Conservation (phyloP, 2,113 vertebrate genomes). For the Aegotheles bennettii region DNA sequence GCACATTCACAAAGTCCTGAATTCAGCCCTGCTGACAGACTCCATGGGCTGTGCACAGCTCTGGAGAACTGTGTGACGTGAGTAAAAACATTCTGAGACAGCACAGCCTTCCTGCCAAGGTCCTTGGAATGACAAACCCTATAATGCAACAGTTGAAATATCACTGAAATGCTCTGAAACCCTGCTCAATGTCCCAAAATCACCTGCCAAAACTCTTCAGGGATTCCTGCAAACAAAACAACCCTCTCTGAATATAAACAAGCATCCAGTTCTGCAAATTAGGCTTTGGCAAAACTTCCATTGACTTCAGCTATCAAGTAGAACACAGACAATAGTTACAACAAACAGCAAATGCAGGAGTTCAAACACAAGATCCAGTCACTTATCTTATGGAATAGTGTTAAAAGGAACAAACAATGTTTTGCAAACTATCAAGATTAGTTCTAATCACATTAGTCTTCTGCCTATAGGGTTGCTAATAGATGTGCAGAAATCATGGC, state of each 20-base stretch:
- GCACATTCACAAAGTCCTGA: background rate
- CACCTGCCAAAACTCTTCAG: background rate
- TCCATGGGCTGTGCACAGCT: background rate
- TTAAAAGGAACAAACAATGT: background rate
- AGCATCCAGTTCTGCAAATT: background rate
- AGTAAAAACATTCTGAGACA: background rate
- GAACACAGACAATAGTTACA: background rate
- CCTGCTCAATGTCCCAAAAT: background rate
- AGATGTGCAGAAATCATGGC: background rate
- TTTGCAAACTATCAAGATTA: background rate
- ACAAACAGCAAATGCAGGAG: background rate
- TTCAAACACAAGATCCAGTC: background rate
- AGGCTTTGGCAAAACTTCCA: background rate
- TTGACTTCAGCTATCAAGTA: background rate
- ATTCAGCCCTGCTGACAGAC: background rate
- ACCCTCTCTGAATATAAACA: background rate
- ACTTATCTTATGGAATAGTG: background rate
- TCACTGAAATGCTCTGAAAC: background rate
- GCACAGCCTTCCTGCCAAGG: background rate
- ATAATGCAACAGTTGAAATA: background rate
- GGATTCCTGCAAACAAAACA: background rate
- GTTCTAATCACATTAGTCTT: background rate
- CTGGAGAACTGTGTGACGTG: rapidly evolving
- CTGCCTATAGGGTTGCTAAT: background rate
- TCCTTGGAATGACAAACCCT: background rate